A percentile compares a stretch with the other conserved stretches of the same genome.
Conservation (phyloP, 2,888 invertebrate genomes). For the Falcaria lacertinaria region DNA sequence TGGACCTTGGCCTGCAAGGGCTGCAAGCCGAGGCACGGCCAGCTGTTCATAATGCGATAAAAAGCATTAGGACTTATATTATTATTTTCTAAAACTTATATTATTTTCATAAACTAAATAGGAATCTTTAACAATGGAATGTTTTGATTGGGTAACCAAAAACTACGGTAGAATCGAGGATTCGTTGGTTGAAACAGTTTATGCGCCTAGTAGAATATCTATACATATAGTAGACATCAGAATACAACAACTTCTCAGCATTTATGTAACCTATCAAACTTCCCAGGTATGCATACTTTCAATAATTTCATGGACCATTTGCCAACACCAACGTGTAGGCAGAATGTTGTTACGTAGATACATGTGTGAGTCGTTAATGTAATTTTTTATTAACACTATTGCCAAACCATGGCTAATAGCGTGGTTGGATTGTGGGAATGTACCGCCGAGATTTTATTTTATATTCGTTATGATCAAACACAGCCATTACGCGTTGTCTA, state of each 20-base stretch:
- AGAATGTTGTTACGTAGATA: slow-evolving; percentile 33
- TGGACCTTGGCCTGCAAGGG: no score
- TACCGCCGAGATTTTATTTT: slow-evolving; percentile 2
- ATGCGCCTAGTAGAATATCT: no score
- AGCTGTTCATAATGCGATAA: no score
- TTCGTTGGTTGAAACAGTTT: no score
- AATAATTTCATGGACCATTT: slow-evolving; percentile 41
- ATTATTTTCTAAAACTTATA: no score
- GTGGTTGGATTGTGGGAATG: slow-evolving; percentile 34
- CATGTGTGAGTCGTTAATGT: slow-evolving; percentile 35
- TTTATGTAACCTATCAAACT: slow-evolving; percentile 17
- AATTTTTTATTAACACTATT: slow-evolving; percentile 40
- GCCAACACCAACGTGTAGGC: slow-evolving; percentile 29
- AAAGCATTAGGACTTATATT: no score
- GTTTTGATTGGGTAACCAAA: no score
- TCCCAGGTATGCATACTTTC: slow-evolving; percentile 25
- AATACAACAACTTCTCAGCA: slow-evolving; percentile 2
- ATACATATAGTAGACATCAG: no score
- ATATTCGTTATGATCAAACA: slow-evolving; percentile 2
- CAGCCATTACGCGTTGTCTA: background rate
- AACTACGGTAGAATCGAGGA: no score
- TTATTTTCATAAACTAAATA: no score
- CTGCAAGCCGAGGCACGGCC: no score
- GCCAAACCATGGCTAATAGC: slow-evolving; percentile 35
- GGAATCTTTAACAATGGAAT: no score